Evolutionary conservation across 2,888 invertebrate genomes (phyloP).

Genomic region (Ormyrus nitidulus): DNA sequence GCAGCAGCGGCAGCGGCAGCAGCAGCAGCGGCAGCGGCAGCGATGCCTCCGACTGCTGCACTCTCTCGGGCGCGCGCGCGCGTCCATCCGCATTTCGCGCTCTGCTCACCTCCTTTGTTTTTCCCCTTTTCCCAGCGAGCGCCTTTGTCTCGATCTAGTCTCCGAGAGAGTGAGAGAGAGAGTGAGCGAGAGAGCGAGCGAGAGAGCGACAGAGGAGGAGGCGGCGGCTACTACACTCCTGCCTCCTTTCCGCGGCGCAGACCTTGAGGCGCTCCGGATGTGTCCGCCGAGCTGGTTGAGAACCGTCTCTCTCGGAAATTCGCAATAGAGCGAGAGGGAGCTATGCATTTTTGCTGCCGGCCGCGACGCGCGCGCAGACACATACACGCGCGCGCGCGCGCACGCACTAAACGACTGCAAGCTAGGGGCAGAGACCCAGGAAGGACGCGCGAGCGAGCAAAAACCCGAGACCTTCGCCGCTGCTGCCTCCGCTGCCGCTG

Average conservation of each 20-base stretch:
- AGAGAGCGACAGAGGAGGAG: conserved; percentile 30
- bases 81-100: conserved; percentile 56
- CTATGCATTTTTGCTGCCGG: conserved; percentile 72
- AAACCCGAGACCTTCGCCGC: conserved; percentile 53
- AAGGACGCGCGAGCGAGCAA: conserved; percentile 69
- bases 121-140: conserved; percentile 49
- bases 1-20: conserved; percentile 47
- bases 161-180: conserved; percentile 1
- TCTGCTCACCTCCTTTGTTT: conserved; percentile 46
- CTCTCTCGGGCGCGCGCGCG: conserved; percentile 61
- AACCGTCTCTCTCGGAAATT: conserved; percentile 64
- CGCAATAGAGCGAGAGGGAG: conserved; percentile 55
- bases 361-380: conserved; percentile 59
- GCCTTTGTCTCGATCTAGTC: neutral
- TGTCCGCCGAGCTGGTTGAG: conserved; percentile 65
- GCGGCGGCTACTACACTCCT: neutral
- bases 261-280: neutral
- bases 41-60: neutral
- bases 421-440: conserved; percentile 74
- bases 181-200: conserved; percentile 10
- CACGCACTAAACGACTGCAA: conserved; percentile 47
- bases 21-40: conserved; percentile 58
- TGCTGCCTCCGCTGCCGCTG: conserved; percentile 6
- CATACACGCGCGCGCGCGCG: conserved; percentile 57
- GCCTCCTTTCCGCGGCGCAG: neutral